Evolutionary conservation across 2,797 vertebrate genomes (phyloP).

Genomic region (Danio albolineatus): DNA sequence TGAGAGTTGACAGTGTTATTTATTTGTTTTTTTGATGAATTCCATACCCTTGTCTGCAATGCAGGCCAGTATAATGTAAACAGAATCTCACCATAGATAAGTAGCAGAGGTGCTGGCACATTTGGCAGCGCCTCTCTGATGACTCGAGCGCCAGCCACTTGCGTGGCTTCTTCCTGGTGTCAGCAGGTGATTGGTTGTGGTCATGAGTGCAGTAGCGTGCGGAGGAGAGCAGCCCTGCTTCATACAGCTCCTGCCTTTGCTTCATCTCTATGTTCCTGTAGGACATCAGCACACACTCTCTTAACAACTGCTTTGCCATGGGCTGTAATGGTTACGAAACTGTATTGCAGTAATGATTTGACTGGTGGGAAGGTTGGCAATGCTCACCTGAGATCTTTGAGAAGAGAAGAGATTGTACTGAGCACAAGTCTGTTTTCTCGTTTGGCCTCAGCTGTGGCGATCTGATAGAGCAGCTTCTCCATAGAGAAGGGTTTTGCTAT

Average conservation of each 20-base stretch:
- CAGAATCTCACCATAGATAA: conserved; percentile 91
- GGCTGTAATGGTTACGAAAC: not conserved
- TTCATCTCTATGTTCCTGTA: conserved; percentile 95
- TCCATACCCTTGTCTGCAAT: not conserved
- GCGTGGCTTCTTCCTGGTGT: conserved; percentile 95
- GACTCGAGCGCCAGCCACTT: conserved; percentile 97
- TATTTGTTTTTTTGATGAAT: no score
- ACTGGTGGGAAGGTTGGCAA: not conserved
- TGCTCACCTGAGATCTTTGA: conserved; percentile 96
- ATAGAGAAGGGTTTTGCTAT: conserved; percentile 99
- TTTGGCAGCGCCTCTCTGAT: conserved; percentile 95
- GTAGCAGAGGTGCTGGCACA: conserved; percentile 97
- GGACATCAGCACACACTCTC: conserved; percentile 10
- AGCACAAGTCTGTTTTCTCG: conserved; percentile 94
- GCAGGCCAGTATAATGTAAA: not conserved
- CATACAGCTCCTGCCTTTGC: conserved; percentile 93
- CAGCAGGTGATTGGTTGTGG: conserved; percentile 76
- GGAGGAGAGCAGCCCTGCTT: conserved; percentile 93
- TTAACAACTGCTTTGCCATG: not conserved
- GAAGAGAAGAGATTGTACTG: conserved; percentile 92
- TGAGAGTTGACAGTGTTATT: no score
- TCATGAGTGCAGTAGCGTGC: conserved; percentile 95
- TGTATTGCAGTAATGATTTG: not conserved
- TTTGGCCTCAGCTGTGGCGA: conserved; percentile 95
- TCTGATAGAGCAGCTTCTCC: conserved; percentile 99